Evolutionary conservation across 2,888 invertebrate species (phyloP).

Genomic region (Resseliella maxima): DNA sequence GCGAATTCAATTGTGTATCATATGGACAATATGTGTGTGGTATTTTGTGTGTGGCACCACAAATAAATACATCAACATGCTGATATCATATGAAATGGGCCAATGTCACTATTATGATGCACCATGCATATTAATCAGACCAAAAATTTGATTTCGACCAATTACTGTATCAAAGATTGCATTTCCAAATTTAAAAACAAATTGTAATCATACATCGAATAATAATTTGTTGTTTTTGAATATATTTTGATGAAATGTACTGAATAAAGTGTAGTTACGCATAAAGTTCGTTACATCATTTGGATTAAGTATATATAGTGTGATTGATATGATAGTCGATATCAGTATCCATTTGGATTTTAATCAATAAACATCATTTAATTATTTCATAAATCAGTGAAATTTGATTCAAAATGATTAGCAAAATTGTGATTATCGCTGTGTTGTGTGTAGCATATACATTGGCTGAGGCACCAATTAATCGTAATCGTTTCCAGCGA

Average conservation of each 20-base stretch:
- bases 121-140: neutral
- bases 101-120: constrained; percentile 20
- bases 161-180: constrained; percentile 6
- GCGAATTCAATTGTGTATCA: neutral
- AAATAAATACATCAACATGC: neutral
- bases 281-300: neutral
- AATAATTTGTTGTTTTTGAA: constrained; percentile 14
- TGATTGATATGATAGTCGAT: constrained; percentile 2
- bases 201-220: constrained; percentile 35
- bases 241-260: neutral
- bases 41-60: constrained; percentile 14
- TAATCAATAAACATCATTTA: constrained; percentile 47
- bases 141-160: neutral
- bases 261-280: no score
- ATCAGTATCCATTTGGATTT: constrained; percentile 9
- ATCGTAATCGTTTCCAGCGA: constrained; percentile 1
- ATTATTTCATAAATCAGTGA: constrained; percentile 1
- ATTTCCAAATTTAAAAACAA: constrained; percentile 47
- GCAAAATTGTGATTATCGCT: neutral
- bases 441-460: neutral
- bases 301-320: constrained; percentile 14
- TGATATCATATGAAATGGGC: constrained; percentile 28
- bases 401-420: constrained; percentile 11
- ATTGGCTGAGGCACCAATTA: constrained; percentile 26
- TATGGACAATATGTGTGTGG: neutral